Conservation (phyloP, 2,888 invertebrate genomes). For the Sympetrum striolatum region DNA sequence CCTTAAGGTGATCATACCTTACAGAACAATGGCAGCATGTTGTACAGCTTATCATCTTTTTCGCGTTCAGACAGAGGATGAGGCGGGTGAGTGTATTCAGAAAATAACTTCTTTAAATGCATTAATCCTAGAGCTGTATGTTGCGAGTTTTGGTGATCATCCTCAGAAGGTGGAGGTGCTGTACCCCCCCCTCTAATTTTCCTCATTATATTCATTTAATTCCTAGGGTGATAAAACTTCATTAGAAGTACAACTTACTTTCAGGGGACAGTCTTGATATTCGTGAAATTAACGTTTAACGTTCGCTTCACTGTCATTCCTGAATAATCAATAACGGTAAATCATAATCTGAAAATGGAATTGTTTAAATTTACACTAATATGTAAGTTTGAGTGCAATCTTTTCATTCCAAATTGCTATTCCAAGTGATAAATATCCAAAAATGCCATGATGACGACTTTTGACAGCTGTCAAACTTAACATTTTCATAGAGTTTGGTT, state of each 20-base stretch:
- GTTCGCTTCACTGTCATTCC: not conserved
- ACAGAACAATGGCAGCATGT: constrained; percentile 97
- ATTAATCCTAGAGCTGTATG: constrained; percentile 91
- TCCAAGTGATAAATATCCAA: too few relatives aligned
- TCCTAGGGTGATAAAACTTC: not conserved
- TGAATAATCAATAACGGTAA: not conserved
- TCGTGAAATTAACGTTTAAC: not conserved
- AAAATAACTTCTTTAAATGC: constrained; percentile 95
- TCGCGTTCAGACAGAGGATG: constrained; percentile 81
- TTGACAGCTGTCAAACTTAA: too few relatives aligned
- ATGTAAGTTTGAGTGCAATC: too few relatives aligned
- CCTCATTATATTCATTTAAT: constrained; percentile 24
- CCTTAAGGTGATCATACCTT: constrained; percentile 70
- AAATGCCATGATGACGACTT: too few relatives aligned
- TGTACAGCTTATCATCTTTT: constrained; percentile 92
- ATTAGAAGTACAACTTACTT: not conserved
- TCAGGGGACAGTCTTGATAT: not conserved
- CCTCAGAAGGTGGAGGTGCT: constrained; percentile 65
- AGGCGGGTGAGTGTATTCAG: constrained; percentile 90
- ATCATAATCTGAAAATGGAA: not conserved
- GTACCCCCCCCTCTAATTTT: constrained; percentile 50
- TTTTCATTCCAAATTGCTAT: too few relatives aligned
- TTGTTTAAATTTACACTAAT: not conserved
- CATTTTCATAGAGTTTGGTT: too few relatives aligned
- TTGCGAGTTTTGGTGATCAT: constrained; percentile 70